Evolutionary conservation across 2,888 invertebrate genomes (phyloP).

Genomic region (Ormyrus nitidulus): DNA sequence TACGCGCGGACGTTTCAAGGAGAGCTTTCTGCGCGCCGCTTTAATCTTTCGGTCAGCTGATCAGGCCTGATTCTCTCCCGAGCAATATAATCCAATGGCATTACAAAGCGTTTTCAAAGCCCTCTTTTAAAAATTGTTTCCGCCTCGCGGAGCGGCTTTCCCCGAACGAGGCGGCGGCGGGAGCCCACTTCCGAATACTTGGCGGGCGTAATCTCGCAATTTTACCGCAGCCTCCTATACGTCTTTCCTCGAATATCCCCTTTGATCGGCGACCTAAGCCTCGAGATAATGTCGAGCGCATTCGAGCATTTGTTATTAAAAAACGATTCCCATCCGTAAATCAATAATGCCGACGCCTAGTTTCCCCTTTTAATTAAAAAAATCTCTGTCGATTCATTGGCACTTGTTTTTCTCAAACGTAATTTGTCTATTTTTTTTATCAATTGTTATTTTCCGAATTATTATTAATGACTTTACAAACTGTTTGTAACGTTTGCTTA

Average conservation of each 20-base stretch:
- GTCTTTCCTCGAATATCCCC: constrained; percentile 21
- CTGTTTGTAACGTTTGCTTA: too few species aligned
- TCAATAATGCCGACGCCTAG: too few species aligned
- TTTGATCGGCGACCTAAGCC: constrained; percentile 33
- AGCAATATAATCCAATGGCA: neutral
- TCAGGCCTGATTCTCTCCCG: neutral
- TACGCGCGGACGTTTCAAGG: constrained; percentile 13
- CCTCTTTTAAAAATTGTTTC: constrained; percentile 42
- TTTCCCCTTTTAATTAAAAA: neutral
- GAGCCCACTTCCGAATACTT: neutral
- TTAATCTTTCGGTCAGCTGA: constrained; percentile 14
- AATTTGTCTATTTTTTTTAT: too few species aligned
- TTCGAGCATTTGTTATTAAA: constrained; percentile 38
- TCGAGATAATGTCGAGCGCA: constrained; percentile 14
- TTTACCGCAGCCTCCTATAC: constrained; percentile 17
- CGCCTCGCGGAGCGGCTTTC: too few species aligned
- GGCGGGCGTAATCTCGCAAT: constrained; percentile 46
- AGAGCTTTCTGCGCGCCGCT: neutral
- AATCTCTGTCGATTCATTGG: neutral
- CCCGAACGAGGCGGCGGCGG: neutral
- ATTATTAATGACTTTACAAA: too few species aligned
- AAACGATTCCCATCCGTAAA: neutral
- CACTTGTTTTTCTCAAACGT: too few species aligned
- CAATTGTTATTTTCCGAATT: too few species aligned
- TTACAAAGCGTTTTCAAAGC: neutral